Base-by-base conservation (phyloP, 1,140 invertebrate species). In the Calycopis cecrops region DNA sequence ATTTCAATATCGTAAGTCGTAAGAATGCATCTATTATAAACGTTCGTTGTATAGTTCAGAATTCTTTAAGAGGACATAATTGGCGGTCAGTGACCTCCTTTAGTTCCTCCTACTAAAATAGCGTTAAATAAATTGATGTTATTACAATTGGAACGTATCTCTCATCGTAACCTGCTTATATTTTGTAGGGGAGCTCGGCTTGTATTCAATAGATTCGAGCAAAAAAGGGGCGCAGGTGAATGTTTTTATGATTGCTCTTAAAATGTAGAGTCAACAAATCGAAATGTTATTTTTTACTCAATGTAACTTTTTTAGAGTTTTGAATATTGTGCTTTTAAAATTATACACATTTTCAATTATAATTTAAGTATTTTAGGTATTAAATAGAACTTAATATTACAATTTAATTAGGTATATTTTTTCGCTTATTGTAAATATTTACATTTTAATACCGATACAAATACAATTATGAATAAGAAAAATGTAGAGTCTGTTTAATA, bases 61-160 rank as follows among this genome's bases (percentile, higher is more conserved):
- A 79, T 70, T 77, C 74, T 81, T 79, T 80, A 78, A 73, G 71
- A 75, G 71, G 78, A 83, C 79, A 82, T 84, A 84, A 84, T 86
- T 84, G 80, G 58, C 80, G 83, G 83, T 81, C 80, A 71, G 59
- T 81, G 79, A 86, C 80, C 82, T 70, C 73, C 63, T 81, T 85
- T 72, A 71, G 73, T 77, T 84, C 79, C 78, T 79, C 72, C 79
- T 66, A 83, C 79, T 84, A 81, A 82, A 81, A 83, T 79, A 86
- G 71, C 69, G 67, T 83, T 86, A 81, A 84, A 83, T 86, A 80
- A 84, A 86, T 86, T 86, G 83, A 78, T 81, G 77, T 83, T 86
- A 84, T 81, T 83, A 84, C 77, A 80, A 82, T 79, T 81, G 80
- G 80, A 75, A 79, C 69, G 73, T 69, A 76, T 73, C 73, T 76